Evolutionary conservation across 2,888 invertebrate species (phyloP).

Genomic region (Cylloceria caligata): DNA sequence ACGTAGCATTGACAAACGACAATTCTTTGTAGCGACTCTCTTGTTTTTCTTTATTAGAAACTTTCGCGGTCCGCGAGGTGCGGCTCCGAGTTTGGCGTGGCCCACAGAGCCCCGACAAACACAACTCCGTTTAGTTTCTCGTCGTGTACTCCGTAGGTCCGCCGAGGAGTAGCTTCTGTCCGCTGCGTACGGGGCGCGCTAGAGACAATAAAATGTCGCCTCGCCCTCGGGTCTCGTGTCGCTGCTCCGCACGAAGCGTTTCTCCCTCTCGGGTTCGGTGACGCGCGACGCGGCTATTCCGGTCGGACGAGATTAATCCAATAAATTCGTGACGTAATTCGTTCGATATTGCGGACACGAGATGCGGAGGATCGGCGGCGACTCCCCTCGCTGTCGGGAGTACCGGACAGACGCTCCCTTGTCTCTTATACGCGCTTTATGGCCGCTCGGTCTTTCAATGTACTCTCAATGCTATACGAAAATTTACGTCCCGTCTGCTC

Average conservation of each 20-base stretch:
- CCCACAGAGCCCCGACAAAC: neutral
- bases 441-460: neutral
- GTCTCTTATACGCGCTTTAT: constrained; percentile 1
- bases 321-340: constrained; percentile 67
- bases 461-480: constrained; percentile 19
- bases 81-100: constrained; percentile 6
- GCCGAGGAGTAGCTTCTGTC: constrained; percentile 54
- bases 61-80: constrained; percentile 51
- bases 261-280: constrained; percentile 19
- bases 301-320: constrained; percentile 64
- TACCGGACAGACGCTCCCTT: constrained; percentile 22
- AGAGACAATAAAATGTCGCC: constrained; percentile 68
- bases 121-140: constrained; percentile 11
- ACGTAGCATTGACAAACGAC: constrained; percentile 71
- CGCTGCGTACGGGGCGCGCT: constrained; percentile 29
- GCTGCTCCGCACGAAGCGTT: constrained; percentile 6
- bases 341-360: constrained; percentile 57
- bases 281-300: constrained; percentile 51
- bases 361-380: constrained; percentile 17
- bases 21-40: constrained; percentile 60
- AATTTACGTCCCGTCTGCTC: constrained; percentile 33
- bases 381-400: neutral
- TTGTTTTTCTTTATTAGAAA: constrained; percentile 69
- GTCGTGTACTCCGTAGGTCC: neutral
- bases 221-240: constrained; percentile 58